phyloP scores from a whole-genome alignment of 2,888 invertebrate species.

The Sminthurinus aureus region DNA sequence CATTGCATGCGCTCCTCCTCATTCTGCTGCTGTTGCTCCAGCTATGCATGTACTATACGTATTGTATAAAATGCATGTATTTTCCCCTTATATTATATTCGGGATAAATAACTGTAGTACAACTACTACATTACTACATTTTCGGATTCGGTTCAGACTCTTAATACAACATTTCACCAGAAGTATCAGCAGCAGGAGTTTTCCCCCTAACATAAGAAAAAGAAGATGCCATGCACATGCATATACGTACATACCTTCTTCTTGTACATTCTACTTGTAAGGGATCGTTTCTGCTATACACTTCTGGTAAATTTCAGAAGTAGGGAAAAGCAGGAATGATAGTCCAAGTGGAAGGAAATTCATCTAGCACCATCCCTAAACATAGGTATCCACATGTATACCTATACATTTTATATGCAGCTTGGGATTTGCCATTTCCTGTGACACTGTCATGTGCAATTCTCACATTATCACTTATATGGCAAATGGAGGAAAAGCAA shows the following conservation, averaged over 20 bases:
- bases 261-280: too few species aligned
- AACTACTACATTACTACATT: background rate
- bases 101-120: background rate
- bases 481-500: background rate
- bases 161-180: background rate
- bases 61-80: too few species aligned
- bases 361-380: background rate
- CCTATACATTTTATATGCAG: background rate
- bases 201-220: background rate
- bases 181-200: background rate
- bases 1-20: constrained; percentile 12
- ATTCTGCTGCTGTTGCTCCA: background rate
- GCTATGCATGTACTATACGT: too few species aligned
- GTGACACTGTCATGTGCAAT: background rate
- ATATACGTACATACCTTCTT: too few species aligned
- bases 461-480: background rate
- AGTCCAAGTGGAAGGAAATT: too few species aligned
- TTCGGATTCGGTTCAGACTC: constrained; percentile 9
- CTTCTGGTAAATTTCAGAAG: too few species aligned
- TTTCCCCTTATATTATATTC: background rate
- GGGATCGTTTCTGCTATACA: too few species aligned
- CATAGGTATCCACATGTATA: background rate
- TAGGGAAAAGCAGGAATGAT: too few species aligned
- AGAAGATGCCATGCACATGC: background rate
- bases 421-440: background rate